These are phyloP conservation scores for Myotis pilosus DNA, from an alignment of 2,797 vertebrate species.

Conservation along the genomic window DNA sequence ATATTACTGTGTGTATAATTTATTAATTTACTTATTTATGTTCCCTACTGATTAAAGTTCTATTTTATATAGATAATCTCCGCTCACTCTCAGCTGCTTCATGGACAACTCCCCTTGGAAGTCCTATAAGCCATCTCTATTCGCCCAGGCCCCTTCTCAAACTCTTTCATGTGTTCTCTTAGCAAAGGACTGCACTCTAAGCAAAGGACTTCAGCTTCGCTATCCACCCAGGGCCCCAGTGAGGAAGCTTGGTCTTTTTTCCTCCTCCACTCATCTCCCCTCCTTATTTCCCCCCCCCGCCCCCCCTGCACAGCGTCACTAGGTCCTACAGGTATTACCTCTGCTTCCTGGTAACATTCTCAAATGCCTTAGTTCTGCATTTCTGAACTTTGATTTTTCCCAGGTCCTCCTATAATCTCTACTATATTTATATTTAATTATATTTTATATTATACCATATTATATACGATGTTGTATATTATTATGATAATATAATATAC, in stretches of 20 bases:
- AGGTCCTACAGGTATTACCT: neutral
- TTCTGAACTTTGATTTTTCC: neutral
- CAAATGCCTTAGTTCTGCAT: neutral
- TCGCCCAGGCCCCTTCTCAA: neutral
- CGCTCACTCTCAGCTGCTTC: neutral
- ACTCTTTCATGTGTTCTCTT: neutral
- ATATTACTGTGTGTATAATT: neutral
- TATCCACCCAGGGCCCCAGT: no score
- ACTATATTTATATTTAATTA: neutral
- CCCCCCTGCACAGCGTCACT: neutral
- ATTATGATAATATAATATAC: neutral
- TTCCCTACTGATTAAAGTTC: neutral
- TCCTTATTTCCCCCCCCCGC: no score
- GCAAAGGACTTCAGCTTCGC: neutral
- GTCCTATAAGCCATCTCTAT: neutral
- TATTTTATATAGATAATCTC: neutral
- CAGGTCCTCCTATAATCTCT: neutral
- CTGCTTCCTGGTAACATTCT: neutral
- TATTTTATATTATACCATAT: neutral
- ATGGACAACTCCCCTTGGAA: neutral
- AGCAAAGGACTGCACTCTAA: neutral
- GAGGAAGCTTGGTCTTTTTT: neutral
- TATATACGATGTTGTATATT: neutral
- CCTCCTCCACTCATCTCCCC: neutral
- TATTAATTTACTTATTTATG: constrained; percentile 1